Evolutionary conservation across 1,140 invertebrate species (phyloP), one percentile per base, ranked within the genome.

Genomic region (Drosophila ercepeae): DNA sequence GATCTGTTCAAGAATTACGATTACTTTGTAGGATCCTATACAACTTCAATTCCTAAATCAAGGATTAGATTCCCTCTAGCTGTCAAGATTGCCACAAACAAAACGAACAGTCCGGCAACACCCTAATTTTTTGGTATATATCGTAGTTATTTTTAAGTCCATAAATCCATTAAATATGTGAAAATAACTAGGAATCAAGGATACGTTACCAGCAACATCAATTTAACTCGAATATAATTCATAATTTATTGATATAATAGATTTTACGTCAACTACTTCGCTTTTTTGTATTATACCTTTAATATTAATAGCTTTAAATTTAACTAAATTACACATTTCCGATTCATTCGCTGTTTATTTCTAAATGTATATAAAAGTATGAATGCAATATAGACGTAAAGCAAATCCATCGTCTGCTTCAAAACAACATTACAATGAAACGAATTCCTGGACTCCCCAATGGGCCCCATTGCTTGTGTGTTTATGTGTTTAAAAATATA

Each of bases 241-340:
- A 71, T 83, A 82, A 78, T 83, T 82, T 82, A 82, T 83, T 83
- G 78, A 83, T 82, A 68, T 83, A 83, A 39, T 77, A 64, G 72
- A 75, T 52, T 72, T 54, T 53, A 77, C 54, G 58, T 58, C 82
- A 57, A 82, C 73, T 82, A 83, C 61, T 69, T 73, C 77, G 61
- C 18, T 58, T 72, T 51, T 65, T 75, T 49, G 48, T 46, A 61
- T 59, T 71, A 52, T 50, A 60, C 75, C 48, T 21, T 61, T 63
- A 55, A 73, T 58, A 73, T 64, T 73, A 68, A 48, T 58, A 65
- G 32, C 58, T 73, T 65, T 73, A 58, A 58, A 58, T 36, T 78
- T 82, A 74, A 57, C 78, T 82, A 74, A 60, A 65, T 74, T 82
- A 77, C 68, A 77, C 32, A 58, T 54, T 55, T 77, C 74, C 48